A percentile compares a stretch with the other conserved stretches of the same genome.
These are phyloP conservation scores for Zaprionus bogoriensis DNA, from an alignment of 2,888 invertebrate species.

Conservation along the genomic window DNA sequence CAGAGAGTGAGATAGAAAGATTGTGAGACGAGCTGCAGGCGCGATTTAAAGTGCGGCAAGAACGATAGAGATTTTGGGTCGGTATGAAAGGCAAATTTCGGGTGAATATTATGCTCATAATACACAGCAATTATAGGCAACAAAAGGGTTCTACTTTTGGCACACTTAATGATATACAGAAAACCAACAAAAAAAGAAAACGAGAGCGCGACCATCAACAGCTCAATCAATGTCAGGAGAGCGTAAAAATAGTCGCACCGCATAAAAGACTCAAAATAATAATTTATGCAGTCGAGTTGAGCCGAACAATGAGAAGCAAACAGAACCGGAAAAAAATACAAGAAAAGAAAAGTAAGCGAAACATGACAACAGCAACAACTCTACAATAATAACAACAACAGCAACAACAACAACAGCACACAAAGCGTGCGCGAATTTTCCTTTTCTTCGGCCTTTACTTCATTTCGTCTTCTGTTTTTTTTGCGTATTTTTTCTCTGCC, in stretches of 20 bases:
- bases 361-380: no score
- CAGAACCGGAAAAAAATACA: slow-evolving; percentile 9
- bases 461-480: neutral
- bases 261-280: slow-evolving; percentile 52
- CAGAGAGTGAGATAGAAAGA: neutral
- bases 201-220: slow-evolving; percentile 52
- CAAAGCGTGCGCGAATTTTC: neutral
- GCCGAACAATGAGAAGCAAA: slow-evolving; percentile 38
- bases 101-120: no score
- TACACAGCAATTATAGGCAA: no score
- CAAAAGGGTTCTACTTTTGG: neutral
- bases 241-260: slow-evolving; percentile 49
- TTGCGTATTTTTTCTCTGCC: neutral
- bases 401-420: neutral
- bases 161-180: slow-evolving; percentile 12
- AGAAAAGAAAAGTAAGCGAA: neutral
- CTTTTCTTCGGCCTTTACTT: slow-evolving; percentile 7
- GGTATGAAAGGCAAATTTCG: no score
- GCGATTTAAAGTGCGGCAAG: neutral
- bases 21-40: neutral
- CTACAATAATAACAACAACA: no score
- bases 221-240: slow-evolving; percentile 70
- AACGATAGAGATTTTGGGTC: no score
- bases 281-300: slow-evolving; percentile 68
- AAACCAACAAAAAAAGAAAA: slow-evolving; percentile 4